Conservation (phyloP, 2,113 vertebrate species). For the Chamaea fasciata region DNA sequence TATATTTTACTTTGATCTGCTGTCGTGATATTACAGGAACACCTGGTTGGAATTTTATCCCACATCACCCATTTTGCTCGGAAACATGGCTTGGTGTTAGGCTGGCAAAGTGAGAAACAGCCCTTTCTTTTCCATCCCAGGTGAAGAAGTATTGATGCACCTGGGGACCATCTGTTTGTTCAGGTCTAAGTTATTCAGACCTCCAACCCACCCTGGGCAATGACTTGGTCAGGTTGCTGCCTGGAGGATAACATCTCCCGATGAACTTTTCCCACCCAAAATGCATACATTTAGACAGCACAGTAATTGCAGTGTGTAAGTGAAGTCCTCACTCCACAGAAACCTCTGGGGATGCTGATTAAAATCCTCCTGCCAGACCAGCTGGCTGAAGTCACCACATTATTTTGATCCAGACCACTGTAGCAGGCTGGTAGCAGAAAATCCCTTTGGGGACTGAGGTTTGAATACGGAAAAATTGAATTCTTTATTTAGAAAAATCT, state of each 20-base stretch:
- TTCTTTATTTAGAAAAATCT: not conserved
- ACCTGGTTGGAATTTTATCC: not conserved
- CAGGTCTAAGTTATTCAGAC: not conserved
- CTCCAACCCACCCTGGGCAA: not conserved
- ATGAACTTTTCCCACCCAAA: not conserved
- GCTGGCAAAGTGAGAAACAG: not conserved
- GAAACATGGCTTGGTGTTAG: not conserved
- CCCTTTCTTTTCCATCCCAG: not conserved
- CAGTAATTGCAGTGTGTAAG: not conserved
- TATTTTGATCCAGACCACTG: not conserved
- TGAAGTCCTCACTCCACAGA: not conserved
- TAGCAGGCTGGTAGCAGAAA: not conserved
- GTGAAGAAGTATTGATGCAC: not conserved
- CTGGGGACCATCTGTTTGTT: not conserved
- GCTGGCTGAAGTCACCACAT: not conserved
- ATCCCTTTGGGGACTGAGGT: not conserved
- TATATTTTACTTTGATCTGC: not conserved
- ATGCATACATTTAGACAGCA: not conserved
- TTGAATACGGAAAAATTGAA: not conserved
- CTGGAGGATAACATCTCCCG: not conserved
- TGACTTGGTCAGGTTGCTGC: not conserved
- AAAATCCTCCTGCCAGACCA: not conserved
- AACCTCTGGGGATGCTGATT: not conserved
- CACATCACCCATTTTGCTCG: not conserved
- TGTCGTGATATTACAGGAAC: not conserved